These are phyloP conservation scores for Meloidogyne exigua DNA, from an alignment of 1,140 invertebrate genomes.

Conservation along the genomic window DNA sequence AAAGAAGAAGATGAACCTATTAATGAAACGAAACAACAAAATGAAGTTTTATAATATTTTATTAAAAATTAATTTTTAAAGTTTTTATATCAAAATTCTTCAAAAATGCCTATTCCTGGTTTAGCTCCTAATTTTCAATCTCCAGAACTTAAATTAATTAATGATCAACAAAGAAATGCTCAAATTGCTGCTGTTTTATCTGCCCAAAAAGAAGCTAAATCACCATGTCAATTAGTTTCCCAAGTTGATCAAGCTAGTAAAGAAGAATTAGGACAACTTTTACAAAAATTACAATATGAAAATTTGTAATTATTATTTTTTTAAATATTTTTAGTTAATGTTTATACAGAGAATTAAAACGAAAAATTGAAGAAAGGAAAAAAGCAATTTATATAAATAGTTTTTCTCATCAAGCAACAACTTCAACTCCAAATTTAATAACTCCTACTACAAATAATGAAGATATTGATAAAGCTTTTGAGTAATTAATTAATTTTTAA, in stretches of 20 bases:
- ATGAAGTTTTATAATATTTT: not conserved
- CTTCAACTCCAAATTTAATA: conserved; percentile 48
- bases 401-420: conserved; percentile 12
- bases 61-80: not conserved
- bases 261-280: conserved; percentile 59
- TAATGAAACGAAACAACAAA: not conserved
- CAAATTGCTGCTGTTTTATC: conserved; percentile 15
- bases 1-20: not conserved
- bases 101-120: not conserved
- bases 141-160: not conserved
- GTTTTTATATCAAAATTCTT: not conserved
- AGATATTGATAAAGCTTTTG: conserved; percentile 5
- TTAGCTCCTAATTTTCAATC: conserved; percentile 6
- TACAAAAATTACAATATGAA: conserved; percentile 59
- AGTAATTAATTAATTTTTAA: not conserved
- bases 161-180: conserved; percentile 29
- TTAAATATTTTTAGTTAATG: not conserved
- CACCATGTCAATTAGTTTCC: conserved; percentile 53
- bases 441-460: not conserved
- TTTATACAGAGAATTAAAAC: conserved; percentile 29
- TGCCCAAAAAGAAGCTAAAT: conserved; percentile 50
- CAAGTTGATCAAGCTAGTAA: conserved; percentile 63
- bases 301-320: conserved; percentile 40
- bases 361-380: conserved; percentile 27
- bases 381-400: conserved; percentile 13